Conservation (phyloP, 2,797 vertebrate species). For the Spinus pinus region DNA sequence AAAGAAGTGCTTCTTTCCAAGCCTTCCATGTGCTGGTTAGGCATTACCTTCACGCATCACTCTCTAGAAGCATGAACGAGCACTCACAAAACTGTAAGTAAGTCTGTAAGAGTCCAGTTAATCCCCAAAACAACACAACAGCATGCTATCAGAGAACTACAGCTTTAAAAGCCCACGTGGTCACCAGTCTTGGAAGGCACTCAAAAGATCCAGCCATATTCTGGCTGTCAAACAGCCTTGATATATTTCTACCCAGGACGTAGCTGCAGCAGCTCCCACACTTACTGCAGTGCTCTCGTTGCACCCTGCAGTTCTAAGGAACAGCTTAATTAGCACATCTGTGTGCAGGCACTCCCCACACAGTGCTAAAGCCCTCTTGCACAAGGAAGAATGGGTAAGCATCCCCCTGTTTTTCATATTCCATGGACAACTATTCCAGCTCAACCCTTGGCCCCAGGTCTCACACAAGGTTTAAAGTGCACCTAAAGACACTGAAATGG, state of each 20-base stretch:
- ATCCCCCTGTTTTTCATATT: not conserved
- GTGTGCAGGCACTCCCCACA: not conserved
- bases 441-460: not conserved
- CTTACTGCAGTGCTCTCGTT: rapidly evolving
- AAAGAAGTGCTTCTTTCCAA: not conserved
- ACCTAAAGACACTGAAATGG: not conserved
- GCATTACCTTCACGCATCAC: not conserved
- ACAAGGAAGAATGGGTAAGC: not conserved
- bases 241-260: not conserved
- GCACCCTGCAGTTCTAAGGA: not conserved
- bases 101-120: not conserved
- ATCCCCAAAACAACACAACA: not conserved
- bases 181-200: not conserved
- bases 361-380: not conserved
- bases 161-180: not conserved
- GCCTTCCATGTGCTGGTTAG: not conserved
- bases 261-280: not conserved
- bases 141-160: not conserved
- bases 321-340: not conserved
- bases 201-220: not conserved
- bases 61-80: not conserved
- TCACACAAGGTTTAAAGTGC: not conserved
- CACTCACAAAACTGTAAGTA: not conserved
- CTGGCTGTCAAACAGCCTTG: not conserved
- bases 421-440: not conserved